These are phyloP conservation scores for Galaxea fascicularis DNA, from an alignment of 92 coral and sea anemone species.

Conservation along the genomic window DNA sequence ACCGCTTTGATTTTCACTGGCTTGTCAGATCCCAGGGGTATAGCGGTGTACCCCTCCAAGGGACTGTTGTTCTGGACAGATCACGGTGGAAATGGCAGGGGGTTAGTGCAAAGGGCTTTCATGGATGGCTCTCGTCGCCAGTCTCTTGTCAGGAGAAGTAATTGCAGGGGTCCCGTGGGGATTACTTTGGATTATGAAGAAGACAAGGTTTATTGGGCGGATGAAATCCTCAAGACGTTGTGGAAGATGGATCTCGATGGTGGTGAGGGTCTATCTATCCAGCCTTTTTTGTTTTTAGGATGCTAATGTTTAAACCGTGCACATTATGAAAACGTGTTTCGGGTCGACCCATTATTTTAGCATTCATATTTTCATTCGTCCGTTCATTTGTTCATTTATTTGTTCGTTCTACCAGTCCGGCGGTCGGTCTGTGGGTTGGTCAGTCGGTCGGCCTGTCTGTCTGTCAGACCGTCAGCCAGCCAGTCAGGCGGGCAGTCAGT, in stretches of 20 bases:
- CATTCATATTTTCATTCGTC: no score
- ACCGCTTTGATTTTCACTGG: constrained; percentile 73
- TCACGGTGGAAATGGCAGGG: constrained; percentile 29
- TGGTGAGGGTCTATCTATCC: constrained; percentile 48
- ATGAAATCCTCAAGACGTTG: constrained; percentile 50
- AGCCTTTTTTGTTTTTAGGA: neutral
- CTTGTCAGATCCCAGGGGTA: constrained; percentile 76
- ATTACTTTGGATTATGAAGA: constrained; percentile 79
- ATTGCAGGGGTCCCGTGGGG: constrained; percentile 36
- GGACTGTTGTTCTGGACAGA: constrained; percentile 95
- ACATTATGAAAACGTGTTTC: no score
- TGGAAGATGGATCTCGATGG: constrained; percentile 86
- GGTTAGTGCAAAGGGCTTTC: constrained; percentile 75
- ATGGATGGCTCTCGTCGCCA: constrained; percentile 86
- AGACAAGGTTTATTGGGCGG: constrained; percentile 80
- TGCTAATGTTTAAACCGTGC: no score
- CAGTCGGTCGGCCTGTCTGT: no score
- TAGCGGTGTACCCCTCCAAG: constrained; percentile 87
- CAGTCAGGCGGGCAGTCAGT: neutral
- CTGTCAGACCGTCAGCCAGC: neutral
- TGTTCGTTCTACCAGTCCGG: neutral
- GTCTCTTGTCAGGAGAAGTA: constrained; percentile 40
- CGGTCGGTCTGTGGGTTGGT: no score
- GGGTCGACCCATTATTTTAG: no score
- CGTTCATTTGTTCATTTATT: no score